Conservation (phyloP, 2,113 vertebrate species). For the Butorides virescens region DNA sequence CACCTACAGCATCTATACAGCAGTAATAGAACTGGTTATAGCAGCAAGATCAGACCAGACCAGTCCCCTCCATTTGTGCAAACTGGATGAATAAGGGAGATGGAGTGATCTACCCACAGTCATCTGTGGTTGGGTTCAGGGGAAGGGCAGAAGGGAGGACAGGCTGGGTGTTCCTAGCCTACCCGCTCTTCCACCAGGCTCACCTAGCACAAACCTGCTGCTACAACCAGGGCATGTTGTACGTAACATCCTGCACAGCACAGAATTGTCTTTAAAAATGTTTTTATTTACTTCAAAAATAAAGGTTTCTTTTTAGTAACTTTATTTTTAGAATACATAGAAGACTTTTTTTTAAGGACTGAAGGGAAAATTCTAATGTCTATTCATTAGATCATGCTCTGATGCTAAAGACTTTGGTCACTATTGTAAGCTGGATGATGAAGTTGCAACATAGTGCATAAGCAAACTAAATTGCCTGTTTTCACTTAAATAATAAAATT, state of each 20-base stretch:
- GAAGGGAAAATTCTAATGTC: not conserved
- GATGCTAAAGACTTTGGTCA: not conserved
- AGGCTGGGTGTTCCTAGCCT: fast-evolving
- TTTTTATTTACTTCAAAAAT: not conserved
- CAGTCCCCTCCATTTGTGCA: fast-evolving
- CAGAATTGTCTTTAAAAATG: not conserved
- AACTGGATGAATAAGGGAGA: not conserved
- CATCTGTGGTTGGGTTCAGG: not conserved
- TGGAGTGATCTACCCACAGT: fast-evolving
- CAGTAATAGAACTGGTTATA: not conserved
- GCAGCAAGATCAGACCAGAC: not conserved
- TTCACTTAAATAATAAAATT: not conserved
- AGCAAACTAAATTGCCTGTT: not conserved
- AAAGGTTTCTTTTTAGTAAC: not conserved
- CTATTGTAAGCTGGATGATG: not conserved
- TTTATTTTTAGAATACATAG: not conserved
- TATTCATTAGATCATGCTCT: not conserved
- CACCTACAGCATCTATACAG: not conserved
- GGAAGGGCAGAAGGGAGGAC: not conserved
- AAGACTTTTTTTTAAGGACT: not conserved
- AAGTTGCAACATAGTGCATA: not conserved
- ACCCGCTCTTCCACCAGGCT: not conserved
- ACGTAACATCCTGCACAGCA: fast-evolving
- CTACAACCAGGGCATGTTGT: not conserved
- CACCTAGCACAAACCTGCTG: not conserved